Base-by-base conservation (phyloP, 2,888 invertebrate species). In the Cheilosia grossa region DNA sequence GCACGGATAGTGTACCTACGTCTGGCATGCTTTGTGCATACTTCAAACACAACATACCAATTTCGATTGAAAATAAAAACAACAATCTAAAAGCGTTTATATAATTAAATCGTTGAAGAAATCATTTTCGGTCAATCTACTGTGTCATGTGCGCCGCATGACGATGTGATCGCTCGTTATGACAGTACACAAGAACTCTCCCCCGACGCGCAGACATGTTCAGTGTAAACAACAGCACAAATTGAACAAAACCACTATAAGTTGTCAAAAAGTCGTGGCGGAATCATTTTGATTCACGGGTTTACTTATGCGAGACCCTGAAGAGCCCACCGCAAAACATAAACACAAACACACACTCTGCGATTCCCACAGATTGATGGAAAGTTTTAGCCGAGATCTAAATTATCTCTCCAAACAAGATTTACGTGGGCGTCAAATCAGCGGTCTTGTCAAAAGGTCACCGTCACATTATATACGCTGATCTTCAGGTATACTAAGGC, bases 401-500 rank as follows among this genome's bases (percentile, higher is more conserved):
- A 85, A 80, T 85, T 85, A 85, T 85, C 81, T 85, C 54, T 77
- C 72, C 85, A 75, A 85, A 85, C 80, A 85, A 85, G 85, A 81
- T 54, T 67, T 81, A 77, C 72, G 85, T 85, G 85, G 85, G 85
- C 85, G 85, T 85, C 81, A 80, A 85, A 85, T 85, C 81, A 80
- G 81, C 85, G 85, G 72, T 85, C 85, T 85, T 85, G 85, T 85
- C 85, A 85, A 85, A 85, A 85, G 85, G 85, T 85, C 85, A 81
- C 85, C 80, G 81, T 85, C 81, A 85, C 85, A 75, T 80, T 85
- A 80, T 75, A 66, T 72, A 66, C 64, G 70, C 70, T 75, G 85
- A 80, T 85, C 80, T 80, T 70, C 64, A 58, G 81, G 24, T 30
- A 59, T 27, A 64, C 66, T 27, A 64, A 66, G 54, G 37, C 63